These are phyloP conservation scores for Gallinago nigripennis DNA, from an alignment of 2,797 vertebrate genomes.

Conservation along the genomic window DNA sequence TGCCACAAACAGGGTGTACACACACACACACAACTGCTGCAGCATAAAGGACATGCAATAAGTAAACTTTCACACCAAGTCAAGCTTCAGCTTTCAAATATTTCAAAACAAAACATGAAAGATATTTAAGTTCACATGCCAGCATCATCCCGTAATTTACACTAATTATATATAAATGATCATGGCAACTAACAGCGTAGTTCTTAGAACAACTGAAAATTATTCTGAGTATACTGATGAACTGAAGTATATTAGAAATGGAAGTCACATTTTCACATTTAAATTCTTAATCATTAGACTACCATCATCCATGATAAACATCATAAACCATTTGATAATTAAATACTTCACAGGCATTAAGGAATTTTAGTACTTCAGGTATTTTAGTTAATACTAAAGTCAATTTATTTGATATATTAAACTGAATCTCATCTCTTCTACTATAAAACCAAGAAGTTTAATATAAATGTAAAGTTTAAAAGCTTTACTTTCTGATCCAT, in stretches of 20 bases:
- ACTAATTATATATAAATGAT: neutral
- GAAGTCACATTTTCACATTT: neutral
- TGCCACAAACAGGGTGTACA: neutral
- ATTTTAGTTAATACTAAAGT: neutral
- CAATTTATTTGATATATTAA: neutral
- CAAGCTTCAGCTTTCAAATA: neutral
- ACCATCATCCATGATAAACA: neutral
- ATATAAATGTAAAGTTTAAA: neutral
- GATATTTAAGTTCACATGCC: neutral
- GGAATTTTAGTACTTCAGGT: neutral
- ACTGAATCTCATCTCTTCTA: neutral
- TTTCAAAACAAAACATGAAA: neutral
- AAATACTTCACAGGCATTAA: neutral
- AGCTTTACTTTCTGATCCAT: conserved; percentile 51
- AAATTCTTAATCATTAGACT: neutral
- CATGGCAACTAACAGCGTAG: neutral
- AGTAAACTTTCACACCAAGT: neutral
- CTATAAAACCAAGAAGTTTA: neutral
- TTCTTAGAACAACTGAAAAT: neutral
- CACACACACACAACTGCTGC: neutral
- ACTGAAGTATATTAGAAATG: neutral
- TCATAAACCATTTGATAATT: neutral
- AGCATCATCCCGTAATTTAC: neutral
- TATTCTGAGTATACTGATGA: neutral
- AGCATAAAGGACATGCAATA: neutral